phyloP scores from a whole-genome alignment of 2,797 vertebrate genomes.

The Tragopan temminckii region DNA sequence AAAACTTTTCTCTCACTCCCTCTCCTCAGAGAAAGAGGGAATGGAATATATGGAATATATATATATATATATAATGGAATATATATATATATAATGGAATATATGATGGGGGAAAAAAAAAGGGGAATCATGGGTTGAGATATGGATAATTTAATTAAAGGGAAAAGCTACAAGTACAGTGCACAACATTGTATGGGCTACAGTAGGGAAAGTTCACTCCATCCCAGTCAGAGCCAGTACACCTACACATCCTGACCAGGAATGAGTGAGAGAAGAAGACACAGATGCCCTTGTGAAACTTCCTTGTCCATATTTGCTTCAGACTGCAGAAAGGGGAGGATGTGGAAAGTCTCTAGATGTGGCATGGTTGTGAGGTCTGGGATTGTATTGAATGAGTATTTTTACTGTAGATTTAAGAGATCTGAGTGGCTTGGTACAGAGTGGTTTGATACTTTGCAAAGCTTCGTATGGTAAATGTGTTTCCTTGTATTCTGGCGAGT shows the following conservation, averaged over 20 bases:
- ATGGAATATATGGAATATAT: too few relatives aligned
- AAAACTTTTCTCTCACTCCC: background rate
- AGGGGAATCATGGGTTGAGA: background rate
- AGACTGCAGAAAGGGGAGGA: fast-evolving
- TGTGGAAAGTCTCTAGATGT: background rate
- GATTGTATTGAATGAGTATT: background rate
- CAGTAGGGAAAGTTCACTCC: background rate
- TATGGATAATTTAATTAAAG: background rate
- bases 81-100: too few relatives aligned
- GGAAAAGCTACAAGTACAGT: too few relatives aligned
- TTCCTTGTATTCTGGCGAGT: background rate
- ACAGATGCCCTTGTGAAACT: background rate
- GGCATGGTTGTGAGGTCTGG: background rate
- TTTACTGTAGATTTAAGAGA: background rate
- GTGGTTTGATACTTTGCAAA: background rate
- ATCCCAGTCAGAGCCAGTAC: background rate
- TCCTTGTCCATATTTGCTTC: background rate
- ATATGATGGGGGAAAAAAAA: background rate
- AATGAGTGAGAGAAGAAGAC: background rate
- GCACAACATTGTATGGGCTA: too few relatives aligned
- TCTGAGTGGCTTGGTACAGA: background rate
- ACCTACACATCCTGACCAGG: background rate
- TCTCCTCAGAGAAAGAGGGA: background rate
- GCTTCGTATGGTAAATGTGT: background rate
- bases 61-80: too few relatives aligned